Percentiles rank a stretch among this genome's conserved stretches.
These are phyloP conservation scores for Diadegma fenestrale DNA, from an alignment of 2,888 invertebrate species.

Conservation along the genomic window DNA sequence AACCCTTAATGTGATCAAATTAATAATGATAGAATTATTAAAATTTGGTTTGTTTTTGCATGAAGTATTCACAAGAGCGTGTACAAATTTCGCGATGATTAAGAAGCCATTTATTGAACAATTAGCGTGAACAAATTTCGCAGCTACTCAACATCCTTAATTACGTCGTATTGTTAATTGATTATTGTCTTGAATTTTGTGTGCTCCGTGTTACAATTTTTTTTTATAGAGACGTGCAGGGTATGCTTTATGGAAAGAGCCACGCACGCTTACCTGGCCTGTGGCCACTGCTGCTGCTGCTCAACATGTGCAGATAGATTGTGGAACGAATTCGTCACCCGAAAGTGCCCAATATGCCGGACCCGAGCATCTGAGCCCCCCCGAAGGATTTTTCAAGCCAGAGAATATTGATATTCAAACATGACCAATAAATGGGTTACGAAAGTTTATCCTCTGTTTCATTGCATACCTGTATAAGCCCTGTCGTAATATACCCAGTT, in stretches of 20 bases:
- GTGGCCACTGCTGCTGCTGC: not conserved
- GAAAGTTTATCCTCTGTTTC: not conserved
- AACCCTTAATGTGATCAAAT: no score
- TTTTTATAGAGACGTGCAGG: not conserved
- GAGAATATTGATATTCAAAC: not conserved
- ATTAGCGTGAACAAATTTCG: no score
- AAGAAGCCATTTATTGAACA: no score
- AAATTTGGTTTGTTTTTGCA: no score
- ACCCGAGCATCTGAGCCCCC: not conserved
- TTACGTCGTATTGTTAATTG: not conserved
- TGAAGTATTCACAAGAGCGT: no score
- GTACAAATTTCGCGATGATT: no score
- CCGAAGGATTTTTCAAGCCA: not conserved
- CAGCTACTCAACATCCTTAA: no score
- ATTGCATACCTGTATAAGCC: not conserved
- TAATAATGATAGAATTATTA: no score
- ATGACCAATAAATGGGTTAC: not conserved
- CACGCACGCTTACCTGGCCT: not conserved
- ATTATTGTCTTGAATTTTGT: not conserved
- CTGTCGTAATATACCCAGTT: not conserved
- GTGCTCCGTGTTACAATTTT: not conserved
- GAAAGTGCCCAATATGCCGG: not conserved
- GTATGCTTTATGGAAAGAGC: not conserved
- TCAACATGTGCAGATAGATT: not conserved
- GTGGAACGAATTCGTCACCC: not conserved